Conservation (phyloP, 1,140 invertebrate species). For the Chelonus insularis region DNA sequence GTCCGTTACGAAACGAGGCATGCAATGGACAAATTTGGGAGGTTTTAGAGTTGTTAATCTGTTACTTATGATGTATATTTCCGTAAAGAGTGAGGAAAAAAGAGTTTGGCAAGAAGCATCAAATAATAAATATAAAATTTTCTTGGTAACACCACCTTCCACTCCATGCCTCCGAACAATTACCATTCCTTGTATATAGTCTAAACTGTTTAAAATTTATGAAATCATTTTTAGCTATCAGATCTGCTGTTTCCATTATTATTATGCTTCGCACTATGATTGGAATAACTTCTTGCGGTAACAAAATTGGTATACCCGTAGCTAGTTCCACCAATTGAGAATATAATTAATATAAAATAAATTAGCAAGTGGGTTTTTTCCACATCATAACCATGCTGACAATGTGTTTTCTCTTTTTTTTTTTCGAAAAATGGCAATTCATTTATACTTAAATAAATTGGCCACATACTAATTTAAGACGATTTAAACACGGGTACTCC, state of each 20-base stretch:
- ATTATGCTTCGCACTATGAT: not conserved
- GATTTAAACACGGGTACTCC: conserved; percentile 5
- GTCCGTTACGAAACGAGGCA: not conserved
- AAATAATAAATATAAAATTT: conserved; percentile 1
- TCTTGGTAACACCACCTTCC: conserved; percentile 10
- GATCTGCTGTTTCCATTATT: not conserved
- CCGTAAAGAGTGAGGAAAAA: not conserved
- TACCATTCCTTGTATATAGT: not conserved
- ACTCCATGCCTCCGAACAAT: conserved; percentile 17
- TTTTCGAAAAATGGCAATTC: conserved; percentile 17
- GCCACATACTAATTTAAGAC: not conserved
- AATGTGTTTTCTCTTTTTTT: conserved; percentile 15
- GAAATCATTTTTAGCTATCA: conserved; percentile 5
- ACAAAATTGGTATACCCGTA: not conserved
- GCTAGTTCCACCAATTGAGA: not conserved
- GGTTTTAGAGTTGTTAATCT: conserved; percentile 3
- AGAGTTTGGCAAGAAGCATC: not conserved
- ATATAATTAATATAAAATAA: not conserved
- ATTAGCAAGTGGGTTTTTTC: conserved; percentile 4
- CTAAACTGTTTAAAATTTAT: conserved; percentile 15
- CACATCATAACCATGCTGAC: not conserved
- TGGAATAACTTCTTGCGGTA: not conserved
- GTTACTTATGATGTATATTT: not conserved
- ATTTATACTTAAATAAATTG: conserved; percentile 10
- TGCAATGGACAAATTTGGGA: conserved; percentile 1